Conservation (phyloP, 2,888 invertebrate genomes). For the Smittia sp. region DNA sequence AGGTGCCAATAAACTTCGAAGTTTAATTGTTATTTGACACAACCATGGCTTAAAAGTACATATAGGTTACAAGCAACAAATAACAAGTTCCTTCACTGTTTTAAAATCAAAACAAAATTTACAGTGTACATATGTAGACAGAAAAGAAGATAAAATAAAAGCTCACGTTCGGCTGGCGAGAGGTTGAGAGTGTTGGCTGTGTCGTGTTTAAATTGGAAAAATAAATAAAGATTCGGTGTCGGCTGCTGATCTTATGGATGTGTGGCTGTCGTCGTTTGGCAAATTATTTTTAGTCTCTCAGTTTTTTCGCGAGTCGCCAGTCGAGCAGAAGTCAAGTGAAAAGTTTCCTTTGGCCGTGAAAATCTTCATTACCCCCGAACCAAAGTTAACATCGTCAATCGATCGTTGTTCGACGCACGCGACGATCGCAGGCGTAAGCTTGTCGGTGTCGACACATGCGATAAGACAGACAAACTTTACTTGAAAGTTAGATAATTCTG, state of each 20-base stretch:
- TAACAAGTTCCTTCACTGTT: no score
- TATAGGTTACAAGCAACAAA: no score
- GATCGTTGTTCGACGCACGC: background rate
- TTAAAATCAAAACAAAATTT: no score
- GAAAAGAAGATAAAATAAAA: background rate
- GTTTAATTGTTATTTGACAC: no score
- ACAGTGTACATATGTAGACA: no score
- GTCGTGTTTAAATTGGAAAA: slow-evolving; percentile 16
- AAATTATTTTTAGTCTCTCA: slow-evolving; percentile 20
- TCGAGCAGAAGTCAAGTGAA: background rate
- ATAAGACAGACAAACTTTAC: no score
- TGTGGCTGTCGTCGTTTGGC: background rate
- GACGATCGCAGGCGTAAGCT: background rate
- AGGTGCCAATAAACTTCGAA: no score
- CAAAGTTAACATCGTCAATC: background rate
- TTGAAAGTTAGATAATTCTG: background rate
- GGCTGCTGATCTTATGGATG: background rate
- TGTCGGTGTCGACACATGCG: no score
- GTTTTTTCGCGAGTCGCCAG: slow-evolving; percentile 8
- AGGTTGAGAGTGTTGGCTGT: background rate
- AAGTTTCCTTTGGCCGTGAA: slow-evolving; percentile 5
- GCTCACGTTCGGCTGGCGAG: background rate
- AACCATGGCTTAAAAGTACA: no score
- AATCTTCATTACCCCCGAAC: background rate
- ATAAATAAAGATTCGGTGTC: slow-evolving; percentile 4